These are phyloP conservation scores for Cydia strobilella DNA, from an alignment of 1,140 invertebrate species.

Conservation along the genomic window DNA sequence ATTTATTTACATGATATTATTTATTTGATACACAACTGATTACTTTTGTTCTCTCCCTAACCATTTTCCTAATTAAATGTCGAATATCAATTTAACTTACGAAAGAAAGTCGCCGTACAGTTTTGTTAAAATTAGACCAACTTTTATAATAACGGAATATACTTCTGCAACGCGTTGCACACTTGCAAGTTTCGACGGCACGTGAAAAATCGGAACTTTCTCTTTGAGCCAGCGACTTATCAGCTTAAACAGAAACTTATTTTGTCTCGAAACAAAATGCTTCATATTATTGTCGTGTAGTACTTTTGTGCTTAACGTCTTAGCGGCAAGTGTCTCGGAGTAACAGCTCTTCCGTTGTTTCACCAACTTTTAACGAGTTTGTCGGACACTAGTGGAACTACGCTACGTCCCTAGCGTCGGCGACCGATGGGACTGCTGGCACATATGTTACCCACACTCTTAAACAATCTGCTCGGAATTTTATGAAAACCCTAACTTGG, in stretches of 20 bases:
- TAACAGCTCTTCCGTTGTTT: constrained; percentile 74
- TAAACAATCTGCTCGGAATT: constrained; percentile 35
- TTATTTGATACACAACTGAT: too few relatives aligned
- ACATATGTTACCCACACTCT: constrained; percentile 63
- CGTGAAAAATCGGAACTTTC: constrained; percentile 41
- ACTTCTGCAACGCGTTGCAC: constrained; percentile 28
- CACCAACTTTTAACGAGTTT: constrained; percentile 79
- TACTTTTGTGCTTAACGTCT: constrained; percentile 77
- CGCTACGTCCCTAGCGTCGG: constrained; percentile 46
- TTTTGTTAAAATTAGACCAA: constrained; percentile 18
- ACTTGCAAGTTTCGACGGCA: constrained; percentile 32
- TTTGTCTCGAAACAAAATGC: constrained; percentile 71
- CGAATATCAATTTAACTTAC: neutral
- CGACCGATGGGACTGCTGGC: constrained; percentile 51
- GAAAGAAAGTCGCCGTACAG: neutral
- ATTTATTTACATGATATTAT: too few relatives aligned
- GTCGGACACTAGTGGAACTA: constrained; percentile 66
- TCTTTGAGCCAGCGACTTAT: constrained; percentile 47
- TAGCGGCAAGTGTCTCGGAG: constrained; percentile 70
- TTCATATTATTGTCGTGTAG: constrained; percentile 75
- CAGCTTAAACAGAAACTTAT: constrained; percentile 66
- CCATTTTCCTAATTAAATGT: neutral
- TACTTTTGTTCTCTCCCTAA: neutral
- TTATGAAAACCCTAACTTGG: constrained; percentile 31
- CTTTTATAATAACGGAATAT: constrained; percentile 29